Conservation (phyloP, 2,888 invertebrate genomes). For the Serripes groenlandicus region DNA sequence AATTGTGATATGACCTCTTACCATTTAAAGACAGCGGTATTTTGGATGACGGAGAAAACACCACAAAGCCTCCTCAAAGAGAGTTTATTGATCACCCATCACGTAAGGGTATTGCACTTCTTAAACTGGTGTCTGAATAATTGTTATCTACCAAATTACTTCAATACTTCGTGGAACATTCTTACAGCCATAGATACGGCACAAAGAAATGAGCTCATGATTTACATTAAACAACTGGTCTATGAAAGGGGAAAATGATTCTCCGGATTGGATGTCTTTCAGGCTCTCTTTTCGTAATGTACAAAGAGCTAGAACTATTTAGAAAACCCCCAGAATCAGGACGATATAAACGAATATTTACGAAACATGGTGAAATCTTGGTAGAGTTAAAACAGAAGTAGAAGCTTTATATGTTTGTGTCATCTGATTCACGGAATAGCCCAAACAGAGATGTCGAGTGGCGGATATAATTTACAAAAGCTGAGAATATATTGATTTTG, state of each 20-base stretch:
- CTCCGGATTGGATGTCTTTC: background rate
- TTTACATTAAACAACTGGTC: background rate
- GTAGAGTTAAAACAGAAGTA: too few species aligned
- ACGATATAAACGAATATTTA: too few species aligned
- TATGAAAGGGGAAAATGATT: background rate
- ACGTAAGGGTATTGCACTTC: background rate
- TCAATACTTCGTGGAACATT: conserved; percentile 14
- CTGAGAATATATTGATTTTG: too few species aligned
- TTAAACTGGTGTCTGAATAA: background rate
- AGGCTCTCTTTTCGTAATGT: too few species aligned
- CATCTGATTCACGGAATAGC: too few species aligned
- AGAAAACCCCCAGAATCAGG: too few species aligned
- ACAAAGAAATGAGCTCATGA: background rate
- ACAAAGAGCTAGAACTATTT: too few species aligned
- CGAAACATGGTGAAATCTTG: too few species aligned
- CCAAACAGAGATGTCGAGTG: too few species aligned
- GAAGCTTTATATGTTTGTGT: too few species aligned
- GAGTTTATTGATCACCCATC: background rate
- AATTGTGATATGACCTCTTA: background rate
- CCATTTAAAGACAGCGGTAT: conserved; percentile 6
- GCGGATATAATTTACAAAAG: too few species aligned
- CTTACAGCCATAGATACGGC: background rate
- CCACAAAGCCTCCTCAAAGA: background rate
- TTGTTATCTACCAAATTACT: conserved; percentile 6
- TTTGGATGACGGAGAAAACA: conserved; percentile 4